Conservation (phyloP, 64 coral and sea anemone genomes). For the Montipora capricornis region DNA sequence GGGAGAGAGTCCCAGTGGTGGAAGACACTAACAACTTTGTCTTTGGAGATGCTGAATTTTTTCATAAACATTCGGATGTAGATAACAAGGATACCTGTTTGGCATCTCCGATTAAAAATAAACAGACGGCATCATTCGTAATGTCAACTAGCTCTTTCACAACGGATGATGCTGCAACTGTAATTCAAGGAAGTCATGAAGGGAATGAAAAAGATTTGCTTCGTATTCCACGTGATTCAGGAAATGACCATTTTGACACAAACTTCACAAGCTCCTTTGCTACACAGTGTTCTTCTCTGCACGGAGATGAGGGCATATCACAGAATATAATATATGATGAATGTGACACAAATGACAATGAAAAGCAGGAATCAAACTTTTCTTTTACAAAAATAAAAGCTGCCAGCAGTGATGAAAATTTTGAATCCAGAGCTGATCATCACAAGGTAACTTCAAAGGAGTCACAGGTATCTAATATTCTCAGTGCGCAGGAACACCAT, state of each 20-base stretch:
- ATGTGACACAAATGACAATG: not conserved
- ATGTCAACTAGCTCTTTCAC: not conserved
- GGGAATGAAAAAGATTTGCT: not conserved
- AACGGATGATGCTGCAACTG: not conserved
- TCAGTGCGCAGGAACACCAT: not conserved
- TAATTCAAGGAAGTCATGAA: not conserved
- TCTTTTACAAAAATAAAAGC: not conserved
- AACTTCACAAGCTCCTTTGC: not conserved
- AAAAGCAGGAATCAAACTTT: not conserved
- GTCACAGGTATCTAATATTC: not conserved
- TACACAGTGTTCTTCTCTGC: too few relatives aligned
- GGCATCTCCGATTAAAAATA: not conserved
- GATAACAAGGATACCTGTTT: not conserved
- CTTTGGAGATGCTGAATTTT: not conserved
- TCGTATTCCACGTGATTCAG: not conserved
- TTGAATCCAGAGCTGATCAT: not conserved
- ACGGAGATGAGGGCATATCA: not conserved
- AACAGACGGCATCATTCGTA: not conserved
- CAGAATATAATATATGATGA: not conserved
- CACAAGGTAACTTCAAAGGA: not conserved
- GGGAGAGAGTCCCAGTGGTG: not conserved
- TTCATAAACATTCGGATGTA: not conserved
- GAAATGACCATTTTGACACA: not conserved
- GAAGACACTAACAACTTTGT: slow-evolving; percentile 8
- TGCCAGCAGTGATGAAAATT: not conserved